Percentiles rank a stretch among this genome's conserved stretches.
phyloP scores from a whole-genome alignment of 2,888 invertebrate species.

The Spatulosminthurus flaviceps region DNA sequence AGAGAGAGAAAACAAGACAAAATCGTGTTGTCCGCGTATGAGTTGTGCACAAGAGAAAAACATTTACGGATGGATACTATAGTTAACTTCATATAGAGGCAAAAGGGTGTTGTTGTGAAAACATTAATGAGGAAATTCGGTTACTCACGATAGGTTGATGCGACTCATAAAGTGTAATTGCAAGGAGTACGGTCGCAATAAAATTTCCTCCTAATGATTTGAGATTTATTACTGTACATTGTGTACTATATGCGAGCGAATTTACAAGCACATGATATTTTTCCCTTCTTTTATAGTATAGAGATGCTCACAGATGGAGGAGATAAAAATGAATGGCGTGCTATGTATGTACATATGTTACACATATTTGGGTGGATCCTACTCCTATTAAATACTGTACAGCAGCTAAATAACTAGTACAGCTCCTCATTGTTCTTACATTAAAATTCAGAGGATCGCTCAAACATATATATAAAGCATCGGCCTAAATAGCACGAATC shows the following conservation, averaged over 20 bases:
- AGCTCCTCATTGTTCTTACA: conserved; percentile 18
- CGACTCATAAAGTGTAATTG: conserved; percentile 1
- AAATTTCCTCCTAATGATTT: neutral
- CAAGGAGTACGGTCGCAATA: neutral
- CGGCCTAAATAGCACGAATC: neutral
- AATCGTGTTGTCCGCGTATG: neutral
- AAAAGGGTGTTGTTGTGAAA: neutral
- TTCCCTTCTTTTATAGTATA: neutral
- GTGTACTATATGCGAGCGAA: neutral
- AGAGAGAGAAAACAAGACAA: no score
- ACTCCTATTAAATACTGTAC: no score
- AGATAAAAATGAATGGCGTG: neutral
- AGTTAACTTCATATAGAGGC: neutral
- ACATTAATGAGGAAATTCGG: conserved; percentile 4
- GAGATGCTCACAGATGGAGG: conserved; percentile 1
- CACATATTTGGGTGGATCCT: neutral
- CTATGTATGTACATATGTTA: neutral
- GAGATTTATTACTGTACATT: conserved; percentile 29
- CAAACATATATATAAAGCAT: conserved; percentile 7
- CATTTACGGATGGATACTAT: neutral
- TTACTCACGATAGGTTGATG: conserved; percentile 18
- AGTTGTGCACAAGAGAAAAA: neutral
- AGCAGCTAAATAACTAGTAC: neutral
- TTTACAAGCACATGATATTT: neutral
- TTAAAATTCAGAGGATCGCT: conserved; percentile 18